phyloP scores from a whole-genome alignment of 1,140 invertebrate species.

The Polypedilum vanderplanki region DNA sequence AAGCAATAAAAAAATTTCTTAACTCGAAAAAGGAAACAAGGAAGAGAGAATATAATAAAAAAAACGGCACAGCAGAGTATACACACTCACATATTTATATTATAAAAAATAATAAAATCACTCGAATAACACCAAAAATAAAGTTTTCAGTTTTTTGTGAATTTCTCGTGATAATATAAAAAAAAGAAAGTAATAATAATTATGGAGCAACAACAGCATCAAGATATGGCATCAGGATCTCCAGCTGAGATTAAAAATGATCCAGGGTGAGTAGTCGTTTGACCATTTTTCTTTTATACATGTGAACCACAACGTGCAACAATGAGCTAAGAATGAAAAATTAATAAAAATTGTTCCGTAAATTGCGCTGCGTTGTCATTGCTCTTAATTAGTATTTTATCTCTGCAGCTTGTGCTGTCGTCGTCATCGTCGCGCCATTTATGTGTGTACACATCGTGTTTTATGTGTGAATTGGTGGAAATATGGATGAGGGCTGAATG shows the following conservation, averaged over 20 bases:
- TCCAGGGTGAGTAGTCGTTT: conserved; percentile 65
- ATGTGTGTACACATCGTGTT: neutral
- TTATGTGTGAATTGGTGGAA: neutral
- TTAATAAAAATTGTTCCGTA: conserved; percentile 20
- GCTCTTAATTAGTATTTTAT: conserved; percentile 28
- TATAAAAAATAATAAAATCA: neutral
- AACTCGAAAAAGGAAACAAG: neutral
- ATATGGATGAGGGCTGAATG: neutral
- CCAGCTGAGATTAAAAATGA: conserved; percentile 81
- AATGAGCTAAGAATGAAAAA: neutral
- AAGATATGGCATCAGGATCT: conserved; percentile 65
- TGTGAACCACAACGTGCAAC: no score
- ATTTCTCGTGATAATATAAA: neutral
- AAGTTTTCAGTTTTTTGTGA: neutral
- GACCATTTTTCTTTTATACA: conserved; percentile 30
- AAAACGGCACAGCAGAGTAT: neutral
- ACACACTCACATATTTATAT: conserved; percentile 3
- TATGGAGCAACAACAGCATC: conserved; percentile 50
- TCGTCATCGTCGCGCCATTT: neutral
- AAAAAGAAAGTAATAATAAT: conserved; percentile 34
- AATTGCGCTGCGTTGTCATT: conserved; percentile 16
- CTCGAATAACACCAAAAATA: neutral
- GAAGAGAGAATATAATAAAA: no score
- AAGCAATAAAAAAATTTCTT: conserved; percentile 22
- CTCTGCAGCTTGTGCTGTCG: neutral